phyloP scores from a whole-genome alignment of 2,113 vertebrate species.

The Thalassarche chlororhynchos region DNA sequence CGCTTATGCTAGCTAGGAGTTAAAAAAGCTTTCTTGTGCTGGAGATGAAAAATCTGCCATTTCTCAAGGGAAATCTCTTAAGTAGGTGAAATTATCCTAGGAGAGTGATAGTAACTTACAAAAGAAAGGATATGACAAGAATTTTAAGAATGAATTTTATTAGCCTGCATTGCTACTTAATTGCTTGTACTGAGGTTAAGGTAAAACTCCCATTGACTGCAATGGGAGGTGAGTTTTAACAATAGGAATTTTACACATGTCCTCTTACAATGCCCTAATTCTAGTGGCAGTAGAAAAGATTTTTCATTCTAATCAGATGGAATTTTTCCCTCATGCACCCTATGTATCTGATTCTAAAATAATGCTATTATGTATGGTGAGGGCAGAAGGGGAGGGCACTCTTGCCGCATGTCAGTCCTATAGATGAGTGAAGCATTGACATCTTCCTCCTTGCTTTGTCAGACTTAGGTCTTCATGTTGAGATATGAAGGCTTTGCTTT shows the following conservation, averaged over 20 bases:
- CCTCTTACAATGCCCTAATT: not conserved
- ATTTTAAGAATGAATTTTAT: constrained; percentile 44
- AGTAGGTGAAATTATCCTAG: constrained; percentile 24
- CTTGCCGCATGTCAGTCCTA: not conserved
- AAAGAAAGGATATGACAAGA: not conserved
- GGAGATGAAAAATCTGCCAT: not conserved
- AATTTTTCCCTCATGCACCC: not conserved
- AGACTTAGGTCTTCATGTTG: not conserved
- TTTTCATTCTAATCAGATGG: not conserved
- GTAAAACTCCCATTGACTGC: not conserved
- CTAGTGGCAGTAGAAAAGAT: not conserved
- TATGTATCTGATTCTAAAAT: not conserved
- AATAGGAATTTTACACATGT: not conserved
- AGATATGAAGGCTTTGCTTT: not conserved
- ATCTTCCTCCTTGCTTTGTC: not conserved
- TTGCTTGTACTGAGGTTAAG: not conserved
- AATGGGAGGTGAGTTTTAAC: not conserved
- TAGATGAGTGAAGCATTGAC: not conserved
- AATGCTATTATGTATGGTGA: not conserved
- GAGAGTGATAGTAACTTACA: not conserved
- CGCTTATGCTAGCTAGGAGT: not conserved
- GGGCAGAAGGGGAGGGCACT: not conserved
- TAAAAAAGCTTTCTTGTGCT: not conserved
- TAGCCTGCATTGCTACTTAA: not conserved
- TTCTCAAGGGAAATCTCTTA: constrained; percentile 7